Evolutionary conservation across 2,797 vertebrate species (phyloP).

Genomic region (Etheostoma nigrum): DNA sequence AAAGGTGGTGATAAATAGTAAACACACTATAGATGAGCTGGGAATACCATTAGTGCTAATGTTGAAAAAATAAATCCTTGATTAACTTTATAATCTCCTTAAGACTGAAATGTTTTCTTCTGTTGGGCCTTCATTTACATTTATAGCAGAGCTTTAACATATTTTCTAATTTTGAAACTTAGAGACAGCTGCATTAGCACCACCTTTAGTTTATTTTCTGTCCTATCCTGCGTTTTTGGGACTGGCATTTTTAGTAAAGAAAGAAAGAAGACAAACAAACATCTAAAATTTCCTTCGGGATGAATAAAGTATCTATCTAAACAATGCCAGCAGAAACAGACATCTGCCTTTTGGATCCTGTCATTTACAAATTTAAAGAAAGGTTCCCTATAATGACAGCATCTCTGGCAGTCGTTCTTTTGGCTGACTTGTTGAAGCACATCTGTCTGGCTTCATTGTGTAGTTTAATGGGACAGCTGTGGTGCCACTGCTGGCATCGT

Average conservation of each 20-base stretch:
- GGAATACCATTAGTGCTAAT: not conserved
- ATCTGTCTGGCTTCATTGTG: slow-evolving; percentile 79
- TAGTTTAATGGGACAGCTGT: slow-evolving; percentile 67
- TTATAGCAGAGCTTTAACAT: not conserved
- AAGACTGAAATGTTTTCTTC: not conserved
- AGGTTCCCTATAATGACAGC: slow-evolving; percentile 65
- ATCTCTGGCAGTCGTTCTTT: slow-evolving; percentile 69
- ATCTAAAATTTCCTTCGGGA: too few species aligned
- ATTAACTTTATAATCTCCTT: not conserved
- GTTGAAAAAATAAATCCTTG: not conserved
- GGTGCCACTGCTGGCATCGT: slow-evolving; percentile 67
- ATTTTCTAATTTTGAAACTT: not conserved
- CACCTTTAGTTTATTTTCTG: not conserved
- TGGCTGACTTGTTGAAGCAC: slow-evolving; percentile 77
- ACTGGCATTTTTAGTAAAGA: not conserved
- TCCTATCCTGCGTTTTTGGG: not conserved
- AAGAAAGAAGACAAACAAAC: not conserved
- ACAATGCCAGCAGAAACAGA: not conserved
- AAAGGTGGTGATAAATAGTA: not conserved
- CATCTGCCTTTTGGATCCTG: not conserved
- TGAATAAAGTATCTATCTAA: too few species aligned
- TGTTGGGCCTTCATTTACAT: not conserved
- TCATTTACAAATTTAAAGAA: not conserved
- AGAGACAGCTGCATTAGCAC: not conserved
- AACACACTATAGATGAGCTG: not conserved